Evolutionary conservation across 2,113 vertebrate genomes (phyloP), one percentile per base, ranked within the genome.

Genomic region (Gambusia affinis): DNA sequence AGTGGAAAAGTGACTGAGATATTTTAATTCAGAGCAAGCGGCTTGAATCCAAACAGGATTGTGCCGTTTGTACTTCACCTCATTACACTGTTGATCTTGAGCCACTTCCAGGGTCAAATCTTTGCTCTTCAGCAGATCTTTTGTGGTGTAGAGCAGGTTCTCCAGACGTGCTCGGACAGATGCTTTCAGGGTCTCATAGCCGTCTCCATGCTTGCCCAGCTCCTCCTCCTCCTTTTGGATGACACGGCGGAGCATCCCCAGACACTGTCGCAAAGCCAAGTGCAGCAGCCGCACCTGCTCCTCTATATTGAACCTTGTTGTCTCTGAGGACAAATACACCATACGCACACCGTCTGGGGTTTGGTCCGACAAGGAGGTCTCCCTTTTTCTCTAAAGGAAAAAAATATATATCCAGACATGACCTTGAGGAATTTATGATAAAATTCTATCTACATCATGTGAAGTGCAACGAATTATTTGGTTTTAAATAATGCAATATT

Each of bases 221-320:
- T 95, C 94, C 82, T 94, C 92, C 39, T 91, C 88, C 76, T 94
- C 94, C 64, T 86, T 88, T 54, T 29, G 31, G 65, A 94, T 93
- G 75, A 94, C 64, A 78, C 76, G 83, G 86, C 94, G 91, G 61
- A 95, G 88, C 66, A 95, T 90, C 8, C 92, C 91, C 54, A 93
- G 80, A 37, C 94, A 94, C 66, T 92, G 88, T 5, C 89, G 89
- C 81, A 95, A 80, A 24, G 94, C 94, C 0, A 86, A 76, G 61
- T 93, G 93, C 75, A 94, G 81, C 39, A 82, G 57, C 73, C 84
- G 85, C 79, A 93, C 93, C 87, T 81, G 90, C 84, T 92, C 86
- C 15, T 78, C 89, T 0, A 81, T 4, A 79, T 88, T 89, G 11
- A 79, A 77, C 31, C 79, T 81, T 42, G 90, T 83, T 0, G 76